Evolutionary conservation across 2,888 invertebrate species (phyloP), one percentile per base, ranked within the genome.

Genomic region (Tenthredo scrophulariae): DNA sequence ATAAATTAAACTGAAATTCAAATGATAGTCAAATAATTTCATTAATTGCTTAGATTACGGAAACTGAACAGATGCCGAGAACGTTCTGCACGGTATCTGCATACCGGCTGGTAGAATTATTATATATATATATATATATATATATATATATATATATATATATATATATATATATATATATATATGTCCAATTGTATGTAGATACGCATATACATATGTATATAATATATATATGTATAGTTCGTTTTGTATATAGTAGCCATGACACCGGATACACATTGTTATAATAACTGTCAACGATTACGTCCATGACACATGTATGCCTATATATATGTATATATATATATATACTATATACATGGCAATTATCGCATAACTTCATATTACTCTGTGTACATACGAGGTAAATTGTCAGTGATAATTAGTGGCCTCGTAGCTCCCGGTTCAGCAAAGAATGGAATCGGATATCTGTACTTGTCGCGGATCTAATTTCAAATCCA

Each of bases 401-500:
- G 43, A 74, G 74, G 26, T 43, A 43, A 74, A 74, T 74, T 74
- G 43, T 43, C 43, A 22, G 43, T 43, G 40, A 74, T 74, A 40
- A 74, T 74, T 74, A 29, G 40, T 15, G 26, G 26, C 15, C 74
- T 26, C 29, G 40, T 43, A 33, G 15, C 33, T 67, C 67, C 5
- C 1, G 18, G 18, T 15, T 67, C 13, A 18, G 26, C 15, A 33
- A 67, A 67, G 33, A 67, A 67, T 67, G 29, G 5, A 29, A 67
- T 33, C 29, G 29, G 33, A 67, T 62, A 62, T 62, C 26, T 62
- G 4, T 22, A 10, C 26, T 62, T n/a, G 40, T n/a, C 43, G 15
- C 29, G 77, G 54, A 77, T 77, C 77, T 33, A 77, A 77, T 54
- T 77, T 54, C 29, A 54, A 77, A 50, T 50, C 77, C 50, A 77